These are phyloP conservation scores for Drosophila quinaria DNA, from an alignment of 2,888 invertebrate species.

Conservation along the genomic window DNA sequence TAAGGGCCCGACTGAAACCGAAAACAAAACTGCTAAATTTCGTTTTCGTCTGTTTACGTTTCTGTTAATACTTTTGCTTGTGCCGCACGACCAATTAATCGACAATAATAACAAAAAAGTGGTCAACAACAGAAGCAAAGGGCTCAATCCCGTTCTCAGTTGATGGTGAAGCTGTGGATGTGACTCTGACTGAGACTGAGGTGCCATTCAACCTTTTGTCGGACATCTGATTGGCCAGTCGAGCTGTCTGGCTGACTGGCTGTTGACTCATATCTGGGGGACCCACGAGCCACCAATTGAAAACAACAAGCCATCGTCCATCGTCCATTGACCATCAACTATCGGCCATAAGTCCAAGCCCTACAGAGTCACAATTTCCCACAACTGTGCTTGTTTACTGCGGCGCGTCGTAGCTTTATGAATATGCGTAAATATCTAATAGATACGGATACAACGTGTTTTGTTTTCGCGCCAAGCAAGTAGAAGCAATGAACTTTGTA, in stretches of 20 bases:
- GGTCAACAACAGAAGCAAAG: slow-evolving; percentile 9
- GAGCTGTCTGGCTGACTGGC: slow-evolving; percentile 1
- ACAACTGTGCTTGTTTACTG: slow-evolving; percentile 41
- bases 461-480: slow-evolving; percentile 34
- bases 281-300: slow-evolving; percentile 7
- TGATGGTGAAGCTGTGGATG: neutral
- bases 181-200: slow-evolving; percentile 1
- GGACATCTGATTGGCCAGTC: slow-evolving; percentile 7
- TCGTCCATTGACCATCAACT: neutral
- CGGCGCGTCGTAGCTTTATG: slow-evolving; percentile 4
- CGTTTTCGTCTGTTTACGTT: slow-evolving; percentile 43
- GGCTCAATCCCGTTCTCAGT: slow-evolving; percentile 15
- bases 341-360: slow-evolving; percentile 13
- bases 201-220: slow-evolving; percentile 64
- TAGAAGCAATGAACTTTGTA: slow-evolving; percentile 62
- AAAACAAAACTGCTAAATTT: slow-evolving; percentile 74
- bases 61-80: slow-evolving; percentile 8
- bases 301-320: neutral
- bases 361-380: slow-evolving; percentile 13
- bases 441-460: slow-evolving; percentile 55
- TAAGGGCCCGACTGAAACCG: slow-evolving; percentile 64
- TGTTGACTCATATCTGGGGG: slow-evolving; percentile 59
- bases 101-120: slow-evolving; percentile 36
- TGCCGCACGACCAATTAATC: slow-evolving; percentile 36
- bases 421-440: slow-evolving; percentile 30